These are phyloP conservation scores for Brachionus rotundiformis DNA, from an alignment of 1,140 invertebrate genomes.

Conservation along the genomic window DNA sequence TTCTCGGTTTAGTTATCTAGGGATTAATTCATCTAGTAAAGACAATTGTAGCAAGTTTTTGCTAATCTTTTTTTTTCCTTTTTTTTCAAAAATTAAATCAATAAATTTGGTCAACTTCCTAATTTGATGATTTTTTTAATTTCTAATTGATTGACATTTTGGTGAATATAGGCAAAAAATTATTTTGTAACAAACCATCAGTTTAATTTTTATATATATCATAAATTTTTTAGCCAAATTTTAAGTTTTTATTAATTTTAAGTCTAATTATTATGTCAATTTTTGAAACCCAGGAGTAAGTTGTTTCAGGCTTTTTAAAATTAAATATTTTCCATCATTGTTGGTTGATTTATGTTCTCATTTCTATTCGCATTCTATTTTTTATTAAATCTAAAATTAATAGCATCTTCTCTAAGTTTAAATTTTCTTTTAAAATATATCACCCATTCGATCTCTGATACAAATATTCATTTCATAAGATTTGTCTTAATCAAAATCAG, in stretches of 20 bases:
- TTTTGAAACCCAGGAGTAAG: background rate
- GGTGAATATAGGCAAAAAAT: too few relatives aligned
- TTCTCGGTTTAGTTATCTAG: background rate
- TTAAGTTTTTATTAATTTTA: background rate
- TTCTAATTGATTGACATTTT: background rate
- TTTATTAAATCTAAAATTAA: background rate
- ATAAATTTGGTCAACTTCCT: conserved; percentile 14
- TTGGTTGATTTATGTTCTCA: background rate
- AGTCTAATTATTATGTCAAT: background rate
- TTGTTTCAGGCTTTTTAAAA: background rate
- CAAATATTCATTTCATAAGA: background rate
- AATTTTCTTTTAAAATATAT: background rate
- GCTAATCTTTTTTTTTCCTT: background rate
- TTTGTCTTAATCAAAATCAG: background rate
- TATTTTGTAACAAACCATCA: background rate
- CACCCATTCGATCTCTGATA: background rate
- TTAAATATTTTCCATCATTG: background rate
- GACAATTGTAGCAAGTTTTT: background rate
- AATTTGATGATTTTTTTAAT: background rate
- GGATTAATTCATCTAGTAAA: background rate
- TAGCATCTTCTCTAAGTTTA: background rate
- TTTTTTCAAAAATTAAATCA: background rate
- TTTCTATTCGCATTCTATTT: background rate
- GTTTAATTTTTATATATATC: too few relatives aligned
- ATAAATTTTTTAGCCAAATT: too few relatives aligned